Conservation (phyloP, 2,797 vertebrate genomes). For the Nasua narica region DNA sequence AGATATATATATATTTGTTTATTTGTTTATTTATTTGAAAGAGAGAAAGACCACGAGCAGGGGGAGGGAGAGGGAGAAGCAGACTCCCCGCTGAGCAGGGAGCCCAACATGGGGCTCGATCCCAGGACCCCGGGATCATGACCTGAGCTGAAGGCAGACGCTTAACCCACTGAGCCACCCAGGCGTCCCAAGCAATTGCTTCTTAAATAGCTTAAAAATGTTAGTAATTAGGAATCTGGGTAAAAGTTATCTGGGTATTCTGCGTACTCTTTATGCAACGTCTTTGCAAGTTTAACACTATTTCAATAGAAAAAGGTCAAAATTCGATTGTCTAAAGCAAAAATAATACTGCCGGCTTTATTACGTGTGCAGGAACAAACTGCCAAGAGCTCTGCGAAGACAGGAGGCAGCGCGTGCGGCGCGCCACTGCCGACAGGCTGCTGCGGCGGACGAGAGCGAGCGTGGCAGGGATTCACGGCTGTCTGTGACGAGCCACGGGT, state of each 20-base stretch:
- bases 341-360: not conserved
- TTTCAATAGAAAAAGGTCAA: not conserved
- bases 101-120: too few relatives aligned
- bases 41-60: too few relatives aligned
- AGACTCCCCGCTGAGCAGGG: too few relatives aligned
- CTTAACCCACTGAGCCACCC: too few relatives aligned
- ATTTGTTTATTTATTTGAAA: too few relatives aligned
- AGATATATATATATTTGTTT: too few relatives aligned
- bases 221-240: not conserved
- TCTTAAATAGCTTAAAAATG: not conserved
- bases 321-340: not conserved
- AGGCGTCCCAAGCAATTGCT: too few relatives aligned
- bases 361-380: not conserved
- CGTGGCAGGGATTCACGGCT: rapidly evolving
- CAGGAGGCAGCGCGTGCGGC: not conserved
- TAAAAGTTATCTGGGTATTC: not conserved
- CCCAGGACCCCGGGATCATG: too few relatives aligned
- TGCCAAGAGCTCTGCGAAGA: not conserved
- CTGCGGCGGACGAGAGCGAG: not conserved
- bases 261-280: not conserved
- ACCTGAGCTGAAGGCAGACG: too few relatives aligned
- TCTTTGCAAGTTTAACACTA: not conserved
- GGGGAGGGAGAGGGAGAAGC: too few relatives aligned
- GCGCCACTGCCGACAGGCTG: not conserved
- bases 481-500: too few relatives aligned